Evolutionary conservation across 2,888 invertebrate genomes (phyloP).

Genomic region (Megalurothrips usitatus): DNA sequence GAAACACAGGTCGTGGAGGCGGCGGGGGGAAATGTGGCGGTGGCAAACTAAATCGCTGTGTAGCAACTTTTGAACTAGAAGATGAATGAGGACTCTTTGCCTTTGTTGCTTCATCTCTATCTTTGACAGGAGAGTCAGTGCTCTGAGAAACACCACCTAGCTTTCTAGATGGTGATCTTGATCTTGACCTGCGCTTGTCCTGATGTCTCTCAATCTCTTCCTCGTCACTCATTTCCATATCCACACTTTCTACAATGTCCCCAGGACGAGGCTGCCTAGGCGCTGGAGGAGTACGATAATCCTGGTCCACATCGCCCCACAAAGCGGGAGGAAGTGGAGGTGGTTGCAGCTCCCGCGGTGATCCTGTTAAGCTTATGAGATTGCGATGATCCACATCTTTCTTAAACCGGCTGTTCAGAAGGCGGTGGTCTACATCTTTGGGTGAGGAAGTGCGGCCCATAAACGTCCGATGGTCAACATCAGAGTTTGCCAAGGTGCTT

Average conservation of each 20-base stretch:
- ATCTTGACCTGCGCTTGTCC: neutral
- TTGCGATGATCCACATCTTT: conserved; percentile 77
- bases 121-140: conserved; percentile 33
- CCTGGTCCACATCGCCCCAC: conserved; percentile 38
- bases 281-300: conserved; percentile 36
- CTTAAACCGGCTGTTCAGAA: conserved; percentile 29
- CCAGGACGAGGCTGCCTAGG: conserved; percentile 33
- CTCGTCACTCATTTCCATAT: conserved; percentile 84
- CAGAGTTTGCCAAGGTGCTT: conserved; percentile 28
- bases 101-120: conserved; percentile 33
- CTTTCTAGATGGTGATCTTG: conserved; percentile 30
- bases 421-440: conserved; percentile 37
- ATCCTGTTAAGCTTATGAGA: conserved; percentile 76
- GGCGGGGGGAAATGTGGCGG: conserved; percentile 30
- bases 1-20: conserved; percentile 23
- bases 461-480: conserved; percentile 36
- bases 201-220: conserved; percentile 47
- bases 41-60: conserved; percentile 11
- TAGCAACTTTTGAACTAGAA: conserved; percentile 14
- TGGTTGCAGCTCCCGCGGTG: conserved; percentile 41
- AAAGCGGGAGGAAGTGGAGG: conserved; percentile 42
- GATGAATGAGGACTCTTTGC: conserved; percentile 26
- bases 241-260: conserved; percentile 74
- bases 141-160: conserved; percentile 25
- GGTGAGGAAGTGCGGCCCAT: conserved; percentile 29